Conservation (phyloP, 2,888 invertebrate genomes). For the Mythimna albipuncta region DNA sequence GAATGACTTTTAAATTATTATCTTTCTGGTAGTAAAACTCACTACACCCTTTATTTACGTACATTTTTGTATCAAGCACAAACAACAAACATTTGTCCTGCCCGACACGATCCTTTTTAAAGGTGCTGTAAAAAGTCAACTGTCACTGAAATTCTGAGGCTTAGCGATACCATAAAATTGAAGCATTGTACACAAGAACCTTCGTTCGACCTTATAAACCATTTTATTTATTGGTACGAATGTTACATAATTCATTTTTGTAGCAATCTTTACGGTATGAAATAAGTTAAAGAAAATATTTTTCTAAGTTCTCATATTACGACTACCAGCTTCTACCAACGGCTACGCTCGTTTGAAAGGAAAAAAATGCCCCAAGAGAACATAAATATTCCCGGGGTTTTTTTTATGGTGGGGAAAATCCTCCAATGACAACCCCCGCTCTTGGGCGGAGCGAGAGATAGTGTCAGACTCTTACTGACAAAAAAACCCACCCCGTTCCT, state of each 20-base stretch:
- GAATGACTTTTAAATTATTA: neutral
- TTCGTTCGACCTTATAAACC: conserved; percentile 18
- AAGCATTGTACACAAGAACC: conserved; percentile 17
- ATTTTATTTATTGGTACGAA: conserved; percentile 41
- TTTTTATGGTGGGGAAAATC: too few species aligned
- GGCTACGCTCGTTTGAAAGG: too few species aligned
- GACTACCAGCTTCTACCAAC: too few species aligned
- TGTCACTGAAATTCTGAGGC: conserved; percentile 34
- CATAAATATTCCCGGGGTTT: too few species aligned
- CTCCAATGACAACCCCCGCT: too few species aligned
- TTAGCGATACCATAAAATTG: conserved; percentile 29
- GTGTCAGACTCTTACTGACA: too few species aligned
- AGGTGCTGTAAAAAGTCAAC: conserved; percentile 36
- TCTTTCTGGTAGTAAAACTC: neutral
- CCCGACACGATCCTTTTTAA: conserved; percentile 20
- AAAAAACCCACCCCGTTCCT: too few species aligned
- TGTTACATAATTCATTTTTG: conserved; percentile 45
- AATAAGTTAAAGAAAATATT: conserved; percentile 5
- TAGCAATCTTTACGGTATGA: conserved; percentile 1
- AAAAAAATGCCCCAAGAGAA: too few species aligned
- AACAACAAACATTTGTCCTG: neutral
- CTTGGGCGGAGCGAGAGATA: too few species aligned
- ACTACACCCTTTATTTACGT: neutral
- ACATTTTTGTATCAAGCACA: neutral
- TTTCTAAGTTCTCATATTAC: too few species aligned